Conservation (phyloP, 2,113 vertebrate genomes). For the Gobiocypris rarus region DNA sequence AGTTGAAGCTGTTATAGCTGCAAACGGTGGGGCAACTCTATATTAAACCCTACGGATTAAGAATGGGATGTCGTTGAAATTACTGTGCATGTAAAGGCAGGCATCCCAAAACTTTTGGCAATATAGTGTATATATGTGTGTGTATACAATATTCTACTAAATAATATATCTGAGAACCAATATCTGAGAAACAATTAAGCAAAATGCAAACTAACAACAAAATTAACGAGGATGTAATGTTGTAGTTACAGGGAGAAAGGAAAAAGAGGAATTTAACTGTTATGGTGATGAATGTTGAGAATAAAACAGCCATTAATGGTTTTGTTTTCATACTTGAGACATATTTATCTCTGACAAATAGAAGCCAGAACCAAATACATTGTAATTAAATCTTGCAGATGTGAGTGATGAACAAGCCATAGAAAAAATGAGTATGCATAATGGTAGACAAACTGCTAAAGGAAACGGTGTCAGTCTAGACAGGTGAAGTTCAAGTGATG, state of each 20-base stretch:
- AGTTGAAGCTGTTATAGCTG: no score
- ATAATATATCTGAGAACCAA: conserved; percentile 4
- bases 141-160: no score
- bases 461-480: neutral
- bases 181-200: conserved; percentile 2
- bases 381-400: neutral
- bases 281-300: conserved; percentile 24
- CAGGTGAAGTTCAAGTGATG: neutral
- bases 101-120: no score
- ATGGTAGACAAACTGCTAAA: neutral
- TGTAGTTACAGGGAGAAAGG: neutral
- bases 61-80: no score
- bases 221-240: neutral
- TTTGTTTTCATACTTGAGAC: neutral
- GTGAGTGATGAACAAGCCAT: neutral
- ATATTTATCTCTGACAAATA: conserved; percentile 3
- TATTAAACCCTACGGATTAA: no score
- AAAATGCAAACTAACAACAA: neutral
- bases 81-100: no score
- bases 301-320: conserved; percentile 9
- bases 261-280: neutral
- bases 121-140: no score
- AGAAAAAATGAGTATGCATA: neutral
- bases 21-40: no score
- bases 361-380: neutral